Evolutionary conservation across 2,113 vertebrate genomes (phyloP), one percentile per base, ranked within the genome.

Genomic region (Nycticryphes semicollaris): DNA sequence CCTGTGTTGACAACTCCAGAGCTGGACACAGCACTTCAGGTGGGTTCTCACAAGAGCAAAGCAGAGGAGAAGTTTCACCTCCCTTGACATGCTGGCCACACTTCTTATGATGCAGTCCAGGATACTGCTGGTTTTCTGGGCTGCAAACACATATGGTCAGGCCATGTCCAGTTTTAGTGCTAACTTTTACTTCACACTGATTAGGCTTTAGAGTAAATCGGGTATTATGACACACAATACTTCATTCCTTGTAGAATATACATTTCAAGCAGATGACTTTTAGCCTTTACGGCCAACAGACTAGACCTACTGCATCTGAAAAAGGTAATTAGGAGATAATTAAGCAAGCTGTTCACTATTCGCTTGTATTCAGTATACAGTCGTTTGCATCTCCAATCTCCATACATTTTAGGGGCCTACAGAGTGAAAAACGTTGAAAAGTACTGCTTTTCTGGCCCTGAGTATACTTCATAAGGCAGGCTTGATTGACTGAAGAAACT

Each of bases 121-220:
- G 28, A 24, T 47, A 39, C 1, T 0, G 37, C 18, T 66, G 17
- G 7, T 17, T 23, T 73, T 77, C 27, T 66, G 56, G 19, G 9
- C 19, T 82, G 35, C 0, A 0, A 73, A 15, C 2, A 1, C 4
- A 68, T 9, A 28, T 30, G 69, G 6, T 5, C 2, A 0, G 19
- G 8, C 77, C n/a, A 16, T 9, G 25, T 56, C 22, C 19, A 57
- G 35, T 51, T 82, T 60, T 43, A 47, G 45, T 43, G 37, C 14
- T 35, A 35, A 57, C 7, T 27, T 57, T 68, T 82, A 48, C 21
- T 78, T 82, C 50, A 62, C 9, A 5, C 25, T 66, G 33, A 66
- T 62, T 62, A 57, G 51, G 39, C 13, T 82, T 82, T 39, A 54
- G 30, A 62, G 8, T 31, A 50, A 79, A 54, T 50, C 37, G 66